Conservation (phyloP, 2,113 vertebrate species). For the crab-eating macaque (Macaca fascicularis) region DNA sequence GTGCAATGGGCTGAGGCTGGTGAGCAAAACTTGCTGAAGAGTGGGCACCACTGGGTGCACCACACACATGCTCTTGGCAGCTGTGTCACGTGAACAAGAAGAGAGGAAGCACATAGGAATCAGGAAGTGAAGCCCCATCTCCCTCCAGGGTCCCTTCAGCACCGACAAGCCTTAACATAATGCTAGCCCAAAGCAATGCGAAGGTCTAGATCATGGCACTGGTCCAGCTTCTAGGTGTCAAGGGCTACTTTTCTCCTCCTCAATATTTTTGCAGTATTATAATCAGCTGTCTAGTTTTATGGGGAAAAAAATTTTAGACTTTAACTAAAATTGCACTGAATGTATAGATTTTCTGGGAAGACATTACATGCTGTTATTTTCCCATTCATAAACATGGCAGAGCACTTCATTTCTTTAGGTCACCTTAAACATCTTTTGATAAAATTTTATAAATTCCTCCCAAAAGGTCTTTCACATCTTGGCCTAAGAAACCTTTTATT, state of each 20-base stretch:
- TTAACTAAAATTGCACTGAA: not conserved
- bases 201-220: too few species aligned
- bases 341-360: not conserved
- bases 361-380: not conserved
- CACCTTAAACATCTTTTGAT: not conserved
- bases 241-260: not conserved
- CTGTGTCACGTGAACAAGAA: not conserved
- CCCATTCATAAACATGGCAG: not conserved
- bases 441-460: not conserved
- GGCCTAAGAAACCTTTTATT: not conserved
- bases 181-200: too few species aligned
- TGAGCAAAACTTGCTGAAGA: not conserved
- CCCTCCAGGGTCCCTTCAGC: not conserved
- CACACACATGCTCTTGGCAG: not conserved
- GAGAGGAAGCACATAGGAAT: not conserved
- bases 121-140: not conserved
- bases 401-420: not conserved
- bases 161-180: not conserved
- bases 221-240: not conserved
- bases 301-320: not conserved
- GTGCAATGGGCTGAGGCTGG: not conserved
- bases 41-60: not conserved
- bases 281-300: not conserved
- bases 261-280: not conserved
- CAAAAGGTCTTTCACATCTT: not conserved